These are phyloP conservation scores for Moxostoma hubbsi DNA, from an alignment of 2,797 vertebrate species.

Conservation along the genomic window DNA sequence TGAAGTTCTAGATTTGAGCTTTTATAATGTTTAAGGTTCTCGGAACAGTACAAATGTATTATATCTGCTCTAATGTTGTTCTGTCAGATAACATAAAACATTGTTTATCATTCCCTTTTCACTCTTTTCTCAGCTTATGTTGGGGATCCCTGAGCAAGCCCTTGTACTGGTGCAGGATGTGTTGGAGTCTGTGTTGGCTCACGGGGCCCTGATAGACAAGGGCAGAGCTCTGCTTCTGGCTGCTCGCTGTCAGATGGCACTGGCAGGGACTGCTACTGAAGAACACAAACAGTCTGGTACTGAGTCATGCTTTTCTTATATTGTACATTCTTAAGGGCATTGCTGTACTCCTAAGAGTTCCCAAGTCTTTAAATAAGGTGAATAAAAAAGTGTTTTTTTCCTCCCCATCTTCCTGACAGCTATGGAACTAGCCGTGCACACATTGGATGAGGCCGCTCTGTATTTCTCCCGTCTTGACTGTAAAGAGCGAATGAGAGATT, in stretches of 20 bases:
- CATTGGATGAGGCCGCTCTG: slow-evolving; percentile 84
- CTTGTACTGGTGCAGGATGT: slow-evolving; percentile 90
- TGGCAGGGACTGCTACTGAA: slow-evolving; percentile 78
- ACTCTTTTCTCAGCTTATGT: slow-evolving; percentile 83
- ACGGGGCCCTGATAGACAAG: slow-evolving; percentile 90
- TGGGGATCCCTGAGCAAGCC: slow-evolving; percentile 93
- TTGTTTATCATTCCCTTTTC: too few relatives aligned
- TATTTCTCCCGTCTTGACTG: slow-evolving; percentile 91
- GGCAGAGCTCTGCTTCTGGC: slow-evolving; percentile 91
- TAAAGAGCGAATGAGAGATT: slow-evolving; percentile 88
- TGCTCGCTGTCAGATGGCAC: slow-evolving; percentile 92
- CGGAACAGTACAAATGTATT: too few relatives aligned
- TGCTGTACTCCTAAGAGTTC: not conserved
- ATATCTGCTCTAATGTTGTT: too few relatives aligned
- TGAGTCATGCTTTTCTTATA: not conserved
- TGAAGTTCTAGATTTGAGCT: too few relatives aligned
- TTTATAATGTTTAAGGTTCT: too few relatives aligned
- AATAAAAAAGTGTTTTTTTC: not conserved
- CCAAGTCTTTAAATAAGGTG: not conserved
- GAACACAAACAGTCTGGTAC: slow-evolving; percentile 50
- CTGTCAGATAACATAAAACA: too few relatives aligned
- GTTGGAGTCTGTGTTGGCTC: slow-evolving; percentile 91
- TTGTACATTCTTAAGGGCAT: not conserved
- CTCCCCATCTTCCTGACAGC: slow-evolving; percentile 67
- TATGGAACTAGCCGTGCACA: slow-evolving; percentile 81